Conservation (phyloP, 2,797 vertebrate species). For the Chrosomus eos region DNA sequence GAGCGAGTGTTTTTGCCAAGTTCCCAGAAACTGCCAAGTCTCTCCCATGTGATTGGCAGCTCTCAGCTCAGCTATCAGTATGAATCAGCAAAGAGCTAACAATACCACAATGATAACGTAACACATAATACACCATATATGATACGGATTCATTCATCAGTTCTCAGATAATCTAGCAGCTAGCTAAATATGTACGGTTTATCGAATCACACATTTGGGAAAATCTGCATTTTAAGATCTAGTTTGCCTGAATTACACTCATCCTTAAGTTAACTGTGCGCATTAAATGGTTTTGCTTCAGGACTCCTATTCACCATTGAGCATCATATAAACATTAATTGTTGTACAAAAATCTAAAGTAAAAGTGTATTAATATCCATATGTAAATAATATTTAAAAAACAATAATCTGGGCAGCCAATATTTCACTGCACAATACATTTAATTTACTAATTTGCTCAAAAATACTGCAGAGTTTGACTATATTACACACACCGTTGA, state of each 20-base stretch:
- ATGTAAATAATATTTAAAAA: not conserved
- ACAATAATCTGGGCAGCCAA: not conserved
- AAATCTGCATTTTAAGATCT: not conserved
- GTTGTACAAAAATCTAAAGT: not conserved
- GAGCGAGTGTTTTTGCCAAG: slow-evolving; percentile 5
- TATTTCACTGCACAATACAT: not conserved
- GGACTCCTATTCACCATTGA: not conserved
- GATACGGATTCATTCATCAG: not conserved
- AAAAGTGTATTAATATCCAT: not conserved
- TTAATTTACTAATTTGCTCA: not conserved
- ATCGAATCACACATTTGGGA: not conserved
- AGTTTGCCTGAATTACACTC: not conserved
- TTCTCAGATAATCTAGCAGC: not conserved
- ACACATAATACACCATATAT: not conserved
- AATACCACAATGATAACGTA: not conserved
- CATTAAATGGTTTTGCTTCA: not conserved
- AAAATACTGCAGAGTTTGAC: not conserved
- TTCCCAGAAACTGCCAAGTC: slow-evolving; percentile 3
- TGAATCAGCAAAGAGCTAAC: not conserved
- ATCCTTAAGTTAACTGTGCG: not conserved
- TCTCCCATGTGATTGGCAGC: slow-evolving; percentile 13
- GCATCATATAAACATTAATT: not conserved
- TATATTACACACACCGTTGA: not conserved
- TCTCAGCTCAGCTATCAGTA: not conserved
- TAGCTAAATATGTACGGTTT: not conserved